Conservation (phyloP, 23 tunicate genomes). For the Ascidia mentula region DNA sequence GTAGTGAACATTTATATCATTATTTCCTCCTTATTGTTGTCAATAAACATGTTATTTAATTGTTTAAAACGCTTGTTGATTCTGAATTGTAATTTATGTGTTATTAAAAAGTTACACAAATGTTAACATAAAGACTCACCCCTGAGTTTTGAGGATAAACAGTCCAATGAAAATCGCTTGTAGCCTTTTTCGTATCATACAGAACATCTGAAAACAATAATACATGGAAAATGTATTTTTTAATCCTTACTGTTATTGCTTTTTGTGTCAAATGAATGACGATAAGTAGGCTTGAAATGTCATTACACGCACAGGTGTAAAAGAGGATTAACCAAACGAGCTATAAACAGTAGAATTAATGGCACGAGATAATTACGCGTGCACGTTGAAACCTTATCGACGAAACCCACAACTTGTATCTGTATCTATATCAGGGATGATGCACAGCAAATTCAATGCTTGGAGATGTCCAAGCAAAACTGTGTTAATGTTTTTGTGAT, state of each 20-base stretch:
- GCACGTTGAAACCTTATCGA: not conserved
- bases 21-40: too few species aligned
- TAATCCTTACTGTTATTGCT: not conserved
- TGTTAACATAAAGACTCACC: slow-evolving; percentile 18
- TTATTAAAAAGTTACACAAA: not conserved
- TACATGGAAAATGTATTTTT: not conserved
- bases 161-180: slow-evolving; percentile 79
- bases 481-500: too few species aligned
- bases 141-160: slow-evolving; percentile 46
- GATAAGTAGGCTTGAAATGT: not conserved
- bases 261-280: not conserved
- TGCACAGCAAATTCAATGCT: too few species aligned
- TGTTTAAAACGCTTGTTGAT: too few species aligned
- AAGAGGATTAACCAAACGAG: slow-evolving; percentile 7
- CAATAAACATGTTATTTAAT: too few species aligned
- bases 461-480: too few species aligned
- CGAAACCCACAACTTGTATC: not conserved
- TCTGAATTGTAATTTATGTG: too few species aligned
- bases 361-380: not conserved
- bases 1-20: not conserved
- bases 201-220: slow-evolving; percentile 47
- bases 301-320: not conserved
- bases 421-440: too few species aligned
- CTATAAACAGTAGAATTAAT: not conserved
- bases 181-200: slow-evolving; percentile 63